These are phyloP conservation scores for Cenopis cana DNA, from an alignment of 2,888 invertebrate genomes.

Conservation along the genomic window DNA sequence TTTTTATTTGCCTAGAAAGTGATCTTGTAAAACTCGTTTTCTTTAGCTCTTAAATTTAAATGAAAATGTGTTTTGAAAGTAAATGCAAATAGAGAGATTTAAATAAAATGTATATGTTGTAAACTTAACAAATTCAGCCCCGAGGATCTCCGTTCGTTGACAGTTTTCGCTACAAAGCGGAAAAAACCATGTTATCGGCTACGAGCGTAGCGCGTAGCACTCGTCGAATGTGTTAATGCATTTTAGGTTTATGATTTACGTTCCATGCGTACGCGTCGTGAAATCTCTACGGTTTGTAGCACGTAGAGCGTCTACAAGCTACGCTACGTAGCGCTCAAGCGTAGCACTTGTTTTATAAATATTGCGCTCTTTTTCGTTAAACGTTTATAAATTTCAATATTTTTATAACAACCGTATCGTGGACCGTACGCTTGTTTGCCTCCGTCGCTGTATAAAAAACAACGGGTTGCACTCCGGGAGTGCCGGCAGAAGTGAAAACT, in stretches of 20 bases:
- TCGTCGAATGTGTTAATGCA: too few relatives aligned
- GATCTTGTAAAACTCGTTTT: not conserved
- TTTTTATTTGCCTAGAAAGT: not conserved
- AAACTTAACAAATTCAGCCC: too few relatives aligned
- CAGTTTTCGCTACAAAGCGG: too few relatives aligned
- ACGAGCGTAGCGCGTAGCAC: too few relatives aligned
- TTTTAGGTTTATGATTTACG: not conserved
- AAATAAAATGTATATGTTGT: not conserved
- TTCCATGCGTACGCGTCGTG: conserved; percentile 1
- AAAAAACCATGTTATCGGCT: too few relatives aligned
- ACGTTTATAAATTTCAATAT: not conserved
- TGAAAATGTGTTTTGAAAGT: not conserved
- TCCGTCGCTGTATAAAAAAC: too few relatives aligned
- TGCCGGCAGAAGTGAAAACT: too few relatives aligned
- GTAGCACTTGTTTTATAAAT: conserved; percentile 49
- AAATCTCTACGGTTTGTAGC: conserved; percentile 10
- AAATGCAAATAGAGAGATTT: not conserved
- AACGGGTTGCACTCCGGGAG: too few relatives aligned
- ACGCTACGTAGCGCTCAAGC: conserved; percentile 50
- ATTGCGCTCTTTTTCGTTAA: conserved; percentile 2
- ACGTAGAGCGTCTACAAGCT: conserved; percentile 41
- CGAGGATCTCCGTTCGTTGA: too few relatives aligned
- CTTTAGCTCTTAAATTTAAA: not conserved
- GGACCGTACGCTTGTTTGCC: too few relatives aligned
- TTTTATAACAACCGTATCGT: too few relatives aligned